Base-by-base conservation (phyloP, 2,113 vertebrate genomes). In the Chamaea fasciata region DNA sequence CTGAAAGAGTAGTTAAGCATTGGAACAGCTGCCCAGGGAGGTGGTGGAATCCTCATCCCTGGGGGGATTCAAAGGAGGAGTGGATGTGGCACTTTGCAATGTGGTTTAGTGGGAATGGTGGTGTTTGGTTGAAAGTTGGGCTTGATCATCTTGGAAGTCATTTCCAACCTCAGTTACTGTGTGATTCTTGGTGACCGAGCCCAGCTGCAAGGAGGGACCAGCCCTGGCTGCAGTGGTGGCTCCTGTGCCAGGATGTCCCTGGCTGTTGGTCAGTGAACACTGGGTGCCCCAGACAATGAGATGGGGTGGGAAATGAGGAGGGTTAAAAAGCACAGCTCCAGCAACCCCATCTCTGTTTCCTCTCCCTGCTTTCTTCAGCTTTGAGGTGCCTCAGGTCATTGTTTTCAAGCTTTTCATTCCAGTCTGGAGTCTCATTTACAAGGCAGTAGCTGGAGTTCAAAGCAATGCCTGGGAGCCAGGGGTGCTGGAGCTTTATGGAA, bases 401-500 rank as follows among this genome's bases (percentile, higher is more conserved):
- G 94, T 96, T 94, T 89, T 62, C 92, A 87, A 95, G 84, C 62
- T 90, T 91, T 78, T 9, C 27, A 87, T 85, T 56, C 62, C 49
- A 85, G 67, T 76, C 63, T 92, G 75, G 90, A 96, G 88, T 53
- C 78, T 93, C 88, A 83, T 94, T 91, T 94, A 49, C 62, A 60
- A 93, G 74, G 85, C 85, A 95, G 92, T 21, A 87, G 88, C 82
- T 80, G 67, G 75, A 94, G 88, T 93, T 96, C 90, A 96, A 94
- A 96, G 95, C 10, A 10, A 80, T 95, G 92, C 94, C 94, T 52
- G 78, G 50, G 37, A 94, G 95, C 53, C 1, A 87, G 41, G 78
- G 67, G 82, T 88, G 63, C 75, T 7, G 2, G 67, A 83, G 44
- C 7, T 8, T 49, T 68, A 82, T 16, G 70, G 57, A n/a, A 79